These are phyloP conservation scores for Holothuria leucospilota DNA, from an alignment of 53 echinoderm and acorn worm genomes.

Conservation along the genomic window DNA sequence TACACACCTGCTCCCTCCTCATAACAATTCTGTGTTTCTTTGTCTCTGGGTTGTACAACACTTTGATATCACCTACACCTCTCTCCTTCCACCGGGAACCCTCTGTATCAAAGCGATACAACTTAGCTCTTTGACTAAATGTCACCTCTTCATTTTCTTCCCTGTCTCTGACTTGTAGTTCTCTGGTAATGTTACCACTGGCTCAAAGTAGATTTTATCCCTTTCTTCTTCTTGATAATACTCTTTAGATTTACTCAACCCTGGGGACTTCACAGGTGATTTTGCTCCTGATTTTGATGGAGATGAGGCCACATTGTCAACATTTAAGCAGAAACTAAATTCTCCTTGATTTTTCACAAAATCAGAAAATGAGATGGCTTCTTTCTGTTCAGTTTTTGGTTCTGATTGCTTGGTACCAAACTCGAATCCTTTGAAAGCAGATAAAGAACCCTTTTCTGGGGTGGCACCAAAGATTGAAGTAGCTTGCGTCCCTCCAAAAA, in stretches of 20 bases:
- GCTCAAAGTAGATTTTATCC: constrained; percentile 93
- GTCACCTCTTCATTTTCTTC: constrained; percentile 83
- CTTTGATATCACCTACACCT: constrained; percentile 89
- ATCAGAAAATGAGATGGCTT: constrained; percentile 45
- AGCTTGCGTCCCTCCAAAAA: not conserved
- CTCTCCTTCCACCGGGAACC: constrained; percentile 89
- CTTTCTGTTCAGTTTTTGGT: constrained; percentile 43
- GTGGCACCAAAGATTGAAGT: not conserved
- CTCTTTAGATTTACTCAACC: constrained; percentile 57
- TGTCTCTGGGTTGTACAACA: constrained; percentile 65
- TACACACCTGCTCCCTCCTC: too few relatives aligned
- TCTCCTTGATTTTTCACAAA: constrained; percentile 62
- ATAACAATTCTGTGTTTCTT: constrained; percentile 79
- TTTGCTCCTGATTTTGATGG: constrained; percentile 33
- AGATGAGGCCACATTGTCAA: constrained; percentile 50
- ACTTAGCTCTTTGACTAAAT: constrained; percentile 86
- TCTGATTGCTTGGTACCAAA: constrained; percentile 18
- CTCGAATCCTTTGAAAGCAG: constrained; percentile 26
- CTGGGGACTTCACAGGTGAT: constrained; percentile 60
- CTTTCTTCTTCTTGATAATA: constrained; percentile 57
- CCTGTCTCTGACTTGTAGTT: constrained; percentile 72
- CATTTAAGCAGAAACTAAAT: constrained; percentile 68
- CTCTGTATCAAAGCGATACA: constrained; percentile 78
- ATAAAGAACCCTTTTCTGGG: too few relatives aligned
- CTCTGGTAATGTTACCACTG: constrained; percentile 78